phyloP scores from a whole-genome alignment of 2,113 vertebrate genomes.

The Myotis brandtii region DNA sequence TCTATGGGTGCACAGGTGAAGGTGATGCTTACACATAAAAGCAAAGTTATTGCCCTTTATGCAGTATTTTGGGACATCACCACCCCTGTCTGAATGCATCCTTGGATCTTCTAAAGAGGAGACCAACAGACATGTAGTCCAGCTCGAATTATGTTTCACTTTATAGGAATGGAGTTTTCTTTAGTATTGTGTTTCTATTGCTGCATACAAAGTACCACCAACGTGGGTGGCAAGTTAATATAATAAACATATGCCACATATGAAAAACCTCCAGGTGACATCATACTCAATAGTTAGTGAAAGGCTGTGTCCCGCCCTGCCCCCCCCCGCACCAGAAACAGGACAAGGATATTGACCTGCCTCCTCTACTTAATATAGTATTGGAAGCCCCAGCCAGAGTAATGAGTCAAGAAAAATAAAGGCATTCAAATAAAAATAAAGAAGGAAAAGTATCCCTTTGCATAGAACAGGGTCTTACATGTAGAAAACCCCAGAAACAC shows the following conservation, averaged over 20 bases:
- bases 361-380: background rate
- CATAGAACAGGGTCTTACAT: background rate
- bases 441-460: background rate
- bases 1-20: background rate
- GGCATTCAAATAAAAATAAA: background rate
- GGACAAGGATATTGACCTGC: background rate
- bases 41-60: background rate
- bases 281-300: background rate
- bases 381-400: background rate
- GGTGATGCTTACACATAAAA: background rate
- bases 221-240: slow-evolving; percentile 38
- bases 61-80: background rate
- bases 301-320: background rate
- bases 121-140: background rate
- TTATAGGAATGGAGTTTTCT: background rate
- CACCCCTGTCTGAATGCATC: background rate
- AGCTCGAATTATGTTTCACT: slow-evolving; percentile 1
- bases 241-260: background rate
- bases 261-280: background rate
- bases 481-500: background rate
- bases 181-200: background rate
- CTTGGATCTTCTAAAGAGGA: background rate
- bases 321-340: background rate
- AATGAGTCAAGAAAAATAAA: background rate
- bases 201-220: background rate